These are phyloP conservation scores for Poeciliopsis retropinna DNA, from an alignment of 2,113 vertebrate genomes.

Conservation along the genomic window DNA sequence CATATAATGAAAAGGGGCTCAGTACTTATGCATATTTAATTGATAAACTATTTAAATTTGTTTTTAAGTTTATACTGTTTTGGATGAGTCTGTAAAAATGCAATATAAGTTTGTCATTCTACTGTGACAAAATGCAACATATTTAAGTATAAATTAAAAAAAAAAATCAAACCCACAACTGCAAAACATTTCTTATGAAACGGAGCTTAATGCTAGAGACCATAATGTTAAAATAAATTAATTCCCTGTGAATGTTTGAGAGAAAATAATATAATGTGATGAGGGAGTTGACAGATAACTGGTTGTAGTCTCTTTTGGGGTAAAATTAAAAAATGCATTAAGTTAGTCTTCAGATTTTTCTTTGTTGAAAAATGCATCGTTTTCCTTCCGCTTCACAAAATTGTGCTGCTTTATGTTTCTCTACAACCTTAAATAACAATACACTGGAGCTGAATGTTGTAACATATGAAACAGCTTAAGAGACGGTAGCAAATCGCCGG, in stretches of 20 bases:
- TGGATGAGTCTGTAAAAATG: too few relatives aligned
- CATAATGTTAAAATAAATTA: constrained; percentile 56
- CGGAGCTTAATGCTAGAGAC: constrained; percentile 18
- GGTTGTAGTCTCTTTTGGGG: too few relatives aligned
- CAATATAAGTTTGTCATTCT: too few relatives aligned
- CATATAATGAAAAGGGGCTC: too few relatives aligned
- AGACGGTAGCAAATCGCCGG: background rate
- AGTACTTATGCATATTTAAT: too few relatives aligned
- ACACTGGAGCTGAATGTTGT: background rate
- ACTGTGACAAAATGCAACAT: too few relatives aligned
- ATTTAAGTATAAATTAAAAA: constrained; percentile 29
- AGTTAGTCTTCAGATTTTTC: background rate
- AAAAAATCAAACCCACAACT: constrained; percentile 23
- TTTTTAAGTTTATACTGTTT: too few relatives aligned
- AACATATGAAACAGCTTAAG: too few relatives aligned
- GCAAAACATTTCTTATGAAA: constrained; percentile 39
- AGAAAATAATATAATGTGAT: constrained; percentile 40
- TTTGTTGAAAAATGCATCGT: too few relatives aligned
- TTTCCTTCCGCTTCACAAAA: background rate
- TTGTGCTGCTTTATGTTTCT: background rate
- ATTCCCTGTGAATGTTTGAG: constrained; percentile 50
- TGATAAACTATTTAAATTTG: too few relatives aligned
- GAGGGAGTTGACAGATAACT: constrained; percentile 15
- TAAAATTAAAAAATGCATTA: background rate
- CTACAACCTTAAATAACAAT: background rate